Evolutionary conservation across 2,113 vertebrate genomes (phyloP).

Genomic region (Gymnocephalus cernua): DNA sequence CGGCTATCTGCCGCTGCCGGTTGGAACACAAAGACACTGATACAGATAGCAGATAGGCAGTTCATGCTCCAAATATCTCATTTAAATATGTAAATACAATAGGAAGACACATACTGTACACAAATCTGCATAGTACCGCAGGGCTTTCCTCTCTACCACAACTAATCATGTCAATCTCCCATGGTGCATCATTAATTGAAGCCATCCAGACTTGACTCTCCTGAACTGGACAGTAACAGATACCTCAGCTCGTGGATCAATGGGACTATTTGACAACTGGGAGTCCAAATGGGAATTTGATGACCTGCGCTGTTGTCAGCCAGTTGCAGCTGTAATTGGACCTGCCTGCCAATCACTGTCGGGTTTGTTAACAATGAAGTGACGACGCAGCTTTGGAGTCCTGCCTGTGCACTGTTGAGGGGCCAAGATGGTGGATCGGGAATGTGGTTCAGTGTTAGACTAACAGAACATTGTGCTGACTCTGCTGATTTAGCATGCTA

Average conservation of each 20-base stretch:
- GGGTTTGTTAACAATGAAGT: slow-evolving; percentile 31
- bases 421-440: background rate
- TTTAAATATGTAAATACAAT: background rate
- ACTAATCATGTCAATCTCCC: slow-evolving; percentile 37
- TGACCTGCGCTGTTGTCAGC: slow-evolving; percentile 60
- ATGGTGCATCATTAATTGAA: slow-evolving; percentile 57
- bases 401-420: slow-evolving; percentile 15
- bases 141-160: slow-evolving; percentile 2
- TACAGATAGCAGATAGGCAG: too few relatives aligned
- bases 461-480: slow-evolving; percentile 33
- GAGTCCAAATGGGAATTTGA: slow-evolving; percentile 59
- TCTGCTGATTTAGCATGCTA: slow-evolving; percentile 29
- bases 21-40: too few relatives aligned
- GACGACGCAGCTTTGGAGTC: slow-evolving; percentile 46
- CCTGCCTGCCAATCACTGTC: slow-evolving; percentile 73
- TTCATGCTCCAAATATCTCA: background rate
- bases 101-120: background rate
- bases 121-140: background rate
- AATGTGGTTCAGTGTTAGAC: slow-evolving; percentile 19
- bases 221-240: slow-evolving; percentile 30
- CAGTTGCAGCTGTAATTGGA: slow-evolving; percentile 70
- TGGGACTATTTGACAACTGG: slow-evolving; percentile 62
- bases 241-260: slow-evolving; percentile 53
- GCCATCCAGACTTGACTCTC: slow-evolving; percentile 10
- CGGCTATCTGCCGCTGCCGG: too few relatives aligned